Evolutionary conservation across 2,113 vertebrate species (phyloP).

Genomic region (Mastomys natalensis): DNA sequence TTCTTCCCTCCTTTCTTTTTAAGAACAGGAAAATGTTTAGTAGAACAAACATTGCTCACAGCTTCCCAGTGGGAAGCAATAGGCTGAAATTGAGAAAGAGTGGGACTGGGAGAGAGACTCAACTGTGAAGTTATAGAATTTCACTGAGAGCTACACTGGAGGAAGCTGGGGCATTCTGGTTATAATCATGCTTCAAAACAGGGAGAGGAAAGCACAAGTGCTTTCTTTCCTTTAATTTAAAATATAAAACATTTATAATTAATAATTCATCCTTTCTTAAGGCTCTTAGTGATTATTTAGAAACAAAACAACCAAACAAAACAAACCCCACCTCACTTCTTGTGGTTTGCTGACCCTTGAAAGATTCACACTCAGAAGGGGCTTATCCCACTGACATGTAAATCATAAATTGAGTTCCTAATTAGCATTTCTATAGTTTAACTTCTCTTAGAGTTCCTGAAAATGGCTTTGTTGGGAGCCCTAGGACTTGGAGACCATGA

Average conservation of each 20-base stretch:
- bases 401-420: slow-evolving; percentile 59
- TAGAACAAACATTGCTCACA: slow-evolving; percentile 17
- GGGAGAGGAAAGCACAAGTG: neutral
- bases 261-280: slow-evolving; percentile 53
- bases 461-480: neutral
- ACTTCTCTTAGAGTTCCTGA: neutral
- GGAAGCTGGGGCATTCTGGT: neutral
- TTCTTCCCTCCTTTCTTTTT: neutral
- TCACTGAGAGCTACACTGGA: slow-evolving; percentile 38
- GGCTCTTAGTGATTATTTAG: slow-evolving; percentile 28
- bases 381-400: slow-evolving; percentile 36
- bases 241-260: slow-evolving; percentile 48
- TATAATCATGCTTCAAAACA: neutral
- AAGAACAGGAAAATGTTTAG: neutral
- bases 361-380: slow-evolving; percentile 51
- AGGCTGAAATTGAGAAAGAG: slow-evolving; percentile 22
- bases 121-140: slow-evolving; percentile 51
- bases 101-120: neutral
- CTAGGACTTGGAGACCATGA: neutral
- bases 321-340: neutral
- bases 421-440: neutral
- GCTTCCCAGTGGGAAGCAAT: slow-evolving; percentile 32
- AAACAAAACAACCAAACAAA: neutral
- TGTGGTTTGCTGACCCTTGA: neutral
- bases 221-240: slow-evolving; percentile 47